These are phyloP conservation scores for Leptinotarsa defecta DNA, from an alignment of 1,140 invertebrate genomes.

Conservation along the genomic window DNA sequence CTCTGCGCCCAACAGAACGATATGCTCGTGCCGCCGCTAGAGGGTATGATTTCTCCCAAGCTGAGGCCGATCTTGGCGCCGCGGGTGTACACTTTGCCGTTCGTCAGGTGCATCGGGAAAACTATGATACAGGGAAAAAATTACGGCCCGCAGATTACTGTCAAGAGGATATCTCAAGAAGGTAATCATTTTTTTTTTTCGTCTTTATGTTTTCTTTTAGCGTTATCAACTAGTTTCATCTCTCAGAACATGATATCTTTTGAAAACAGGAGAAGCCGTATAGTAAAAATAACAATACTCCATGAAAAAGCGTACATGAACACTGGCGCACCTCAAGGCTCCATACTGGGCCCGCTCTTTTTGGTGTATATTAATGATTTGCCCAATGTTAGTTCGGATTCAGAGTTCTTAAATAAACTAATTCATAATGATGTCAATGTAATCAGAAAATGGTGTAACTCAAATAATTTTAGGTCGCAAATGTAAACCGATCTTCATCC, in stretches of 20 bases:
- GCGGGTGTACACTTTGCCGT: constrained; percentile 67
- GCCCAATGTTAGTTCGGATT: too few relatives aligned
- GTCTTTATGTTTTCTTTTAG: too few relatives aligned
- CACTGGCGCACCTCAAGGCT: too few relatives aligned
- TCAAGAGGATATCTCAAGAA: constrained; percentile 64
- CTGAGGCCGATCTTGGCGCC: constrained; percentile 64
- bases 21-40: constrained; percentile 54
- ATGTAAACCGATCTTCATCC: constrained; percentile 65
- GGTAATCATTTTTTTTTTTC: constrained; percentile 51
- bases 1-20: constrained; percentile 57
- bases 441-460: background rate
- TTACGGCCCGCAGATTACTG: constrained; percentile 71
- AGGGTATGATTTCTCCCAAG: constrained; percentile 58
- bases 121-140: constrained; percentile 73
- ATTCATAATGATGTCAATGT: too few relatives aligned
- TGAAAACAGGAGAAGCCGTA: background rate
- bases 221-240: too few relatives aligned
- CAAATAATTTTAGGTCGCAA: constrained; percentile 53
- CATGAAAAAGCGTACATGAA: too few relatives aligned
- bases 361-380: too few relatives aligned
- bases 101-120: constrained; percentile 67
- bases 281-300: too few relatives aligned
- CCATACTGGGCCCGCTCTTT: too few relatives aligned
- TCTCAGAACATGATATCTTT: too few relatives aligned
- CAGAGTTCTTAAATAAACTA: too few relatives aligned